Evolutionary conservation across 2,888 invertebrate genomes (phyloP), one percentile per base, ranked within the genome.

Genomic region (Pyrgus malvae): DNA sequence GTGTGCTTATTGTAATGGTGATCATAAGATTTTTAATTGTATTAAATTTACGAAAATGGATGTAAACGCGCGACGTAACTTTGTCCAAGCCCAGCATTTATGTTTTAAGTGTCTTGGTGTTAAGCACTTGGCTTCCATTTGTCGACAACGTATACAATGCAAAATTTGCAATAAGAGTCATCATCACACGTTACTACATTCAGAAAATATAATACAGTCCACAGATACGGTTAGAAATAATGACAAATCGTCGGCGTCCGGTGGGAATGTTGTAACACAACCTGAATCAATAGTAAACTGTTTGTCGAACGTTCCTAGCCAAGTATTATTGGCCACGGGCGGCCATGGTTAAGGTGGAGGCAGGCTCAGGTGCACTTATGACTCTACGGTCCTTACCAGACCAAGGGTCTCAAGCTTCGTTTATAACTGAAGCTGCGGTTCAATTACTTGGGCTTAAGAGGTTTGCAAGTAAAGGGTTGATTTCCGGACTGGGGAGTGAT

Each of bases 391-490:
- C 60, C 7, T 57, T 68, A 25, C 9, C 68, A 5, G 65, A 67
- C 38, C 65, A 64, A 45, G 66, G 64, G 2, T 66, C 65, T 3
- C 65, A 66, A 9, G 63, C 62, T 9, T 63, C 63, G 0, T 67
- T 69, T 42, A 48, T 70, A 0, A 65, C 64, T 0, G 68, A 68
- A 33, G 54, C 59, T 9, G 48, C 57, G 6, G 59, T 59, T 12
- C 59, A 61, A 16, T 21, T 48, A 3, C 49, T 61, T 1, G 61
- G 62, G 4, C 37, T 63, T 3, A 55, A 55, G 25, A 61, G 50
- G 12, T 48, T 21, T 27, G 46, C 60, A 3, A 50, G 44, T 4
- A 56, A 59, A 6, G 51, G 45, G 3, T 17, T 40, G 0, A 56
- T 67, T 1, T 44, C 57, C 1, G 57, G 57, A 3, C 11, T 57